Percentiles rank a stretch among this genome's conserved stretches.
These are phyloP conservation scores for Tokudaia muenninki DNA, from an alignment of 2,797 vertebrate genomes.

Conservation along the genomic window DNA sequence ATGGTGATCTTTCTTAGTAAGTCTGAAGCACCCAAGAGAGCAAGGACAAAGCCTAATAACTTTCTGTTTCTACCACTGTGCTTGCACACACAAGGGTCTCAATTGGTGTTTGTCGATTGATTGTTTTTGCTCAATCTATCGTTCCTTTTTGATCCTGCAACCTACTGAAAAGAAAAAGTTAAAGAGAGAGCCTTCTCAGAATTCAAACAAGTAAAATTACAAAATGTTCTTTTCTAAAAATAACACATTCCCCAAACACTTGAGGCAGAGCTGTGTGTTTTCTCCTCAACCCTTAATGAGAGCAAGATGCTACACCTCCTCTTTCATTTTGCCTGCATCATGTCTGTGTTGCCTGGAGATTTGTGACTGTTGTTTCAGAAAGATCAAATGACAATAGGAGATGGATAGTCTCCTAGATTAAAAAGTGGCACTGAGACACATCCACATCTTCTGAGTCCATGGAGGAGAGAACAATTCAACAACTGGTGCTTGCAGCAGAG, in stretches of 20 bases:
- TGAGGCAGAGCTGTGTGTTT: conserved; percentile 12
- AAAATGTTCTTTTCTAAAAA: conserved; percentile 81
- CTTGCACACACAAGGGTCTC: not conserved
- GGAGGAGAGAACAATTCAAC: not conserved
- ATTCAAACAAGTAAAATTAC: conserved; percentile 76
- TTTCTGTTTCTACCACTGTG: conserved; percentile 18
- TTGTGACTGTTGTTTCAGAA: conserved; percentile 74
- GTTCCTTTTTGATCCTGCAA: conserved; percentile 51
- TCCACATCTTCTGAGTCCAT: not conserved
- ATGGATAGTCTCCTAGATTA: conserved; percentile 72
- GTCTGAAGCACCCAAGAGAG: not conserved
- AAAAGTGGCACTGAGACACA: conserved; percentile 65
- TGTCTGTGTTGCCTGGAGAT: conserved; percentile 68
- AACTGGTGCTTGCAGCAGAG: not conserved
- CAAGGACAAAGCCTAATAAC: not conserved
- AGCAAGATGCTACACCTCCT: conserved; percentile 37
- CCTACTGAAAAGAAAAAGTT: conserved; percentile 17
- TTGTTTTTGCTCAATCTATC: conserved; percentile 34
- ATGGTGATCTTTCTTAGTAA: not conserved
- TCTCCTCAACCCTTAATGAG: conserved; percentile 69
- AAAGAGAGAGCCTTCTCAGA: conserved; percentile 16
- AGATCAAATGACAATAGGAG: conserved; percentile 73
- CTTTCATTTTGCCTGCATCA: conserved; percentile 57
- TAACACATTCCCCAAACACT: conserved; percentile 56
- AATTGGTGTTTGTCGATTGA: not conserved